Conservation (phyloP, 2,888 invertebrate genomes). For the Drosophila stalkeri region DNA sequence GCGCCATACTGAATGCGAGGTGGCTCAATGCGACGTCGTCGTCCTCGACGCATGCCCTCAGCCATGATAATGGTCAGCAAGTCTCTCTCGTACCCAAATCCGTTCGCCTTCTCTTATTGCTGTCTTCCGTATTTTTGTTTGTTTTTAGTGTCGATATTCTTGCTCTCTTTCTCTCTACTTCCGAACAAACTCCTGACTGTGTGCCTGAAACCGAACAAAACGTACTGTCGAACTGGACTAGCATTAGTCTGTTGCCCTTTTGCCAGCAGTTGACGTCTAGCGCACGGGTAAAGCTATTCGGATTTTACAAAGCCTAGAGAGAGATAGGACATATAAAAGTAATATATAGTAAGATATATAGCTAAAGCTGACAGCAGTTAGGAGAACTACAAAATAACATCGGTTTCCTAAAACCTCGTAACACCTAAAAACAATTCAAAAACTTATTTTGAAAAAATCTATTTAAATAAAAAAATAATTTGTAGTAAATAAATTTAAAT, state of each 20-base stretch:
- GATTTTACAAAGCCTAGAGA: not conserved
- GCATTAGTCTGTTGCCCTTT: not conserved
- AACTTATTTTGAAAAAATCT: too few relatives aligned
- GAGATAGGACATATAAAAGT: too few relatives aligned
- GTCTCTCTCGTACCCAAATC: not conserved
- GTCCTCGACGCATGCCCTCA: slow-evolving; percentile 24
- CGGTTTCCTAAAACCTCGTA: too few relatives aligned
- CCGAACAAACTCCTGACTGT: slow-evolving; percentile 29
- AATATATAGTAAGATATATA: too few relatives aligned
- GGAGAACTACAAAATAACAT: too few relatives aligned
- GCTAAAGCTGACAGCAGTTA: too few relatives aligned
- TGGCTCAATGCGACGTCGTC: slow-evolving; percentile 34
- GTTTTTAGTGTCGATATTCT: slow-evolving; percentile 4
- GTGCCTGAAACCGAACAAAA: slow-evolving; percentile 38
- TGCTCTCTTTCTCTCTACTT: slow-evolving; percentile 13
- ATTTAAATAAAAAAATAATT: too few relatives aligned
- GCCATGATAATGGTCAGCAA: not conserved
- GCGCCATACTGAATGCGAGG: slow-evolving; percentile 56
- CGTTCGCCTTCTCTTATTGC: too few relatives aligned
- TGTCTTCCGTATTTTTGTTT: not conserved
- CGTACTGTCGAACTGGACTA: slow-evolving; percentile 16
- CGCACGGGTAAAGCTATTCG: slow-evolving; percentile 6
- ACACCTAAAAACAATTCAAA: too few relatives aligned
- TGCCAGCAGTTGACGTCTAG: slow-evolving; percentile 10
- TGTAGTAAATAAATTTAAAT: not conserved